Percentiles rank a stretch among this genome's conserved stretches.
Conservation (phyloP, 2,113 vertebrate species). For the Marcusenius ussheri region DNA sequence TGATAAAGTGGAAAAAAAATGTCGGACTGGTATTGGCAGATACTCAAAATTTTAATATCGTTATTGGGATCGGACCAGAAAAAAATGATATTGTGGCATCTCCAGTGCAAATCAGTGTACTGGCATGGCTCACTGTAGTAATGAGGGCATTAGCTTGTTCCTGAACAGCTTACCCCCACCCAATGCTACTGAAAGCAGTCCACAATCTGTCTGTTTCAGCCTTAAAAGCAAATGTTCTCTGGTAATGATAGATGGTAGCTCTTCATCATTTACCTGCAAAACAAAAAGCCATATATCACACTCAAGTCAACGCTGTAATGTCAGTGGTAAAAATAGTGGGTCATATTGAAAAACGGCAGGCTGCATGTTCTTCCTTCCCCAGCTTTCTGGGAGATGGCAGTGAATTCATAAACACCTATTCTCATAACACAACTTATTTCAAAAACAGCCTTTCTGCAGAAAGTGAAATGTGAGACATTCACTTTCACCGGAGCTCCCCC, state of each 20-base stretch:
- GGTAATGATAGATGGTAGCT: background rate
- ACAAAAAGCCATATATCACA: background rate
- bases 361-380: background rate
- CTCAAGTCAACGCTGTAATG: background rate
- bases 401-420: background rate
- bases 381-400: background rate
- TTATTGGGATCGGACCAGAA: background rate
- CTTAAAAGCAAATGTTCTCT: background rate
- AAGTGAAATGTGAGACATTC: background rate
- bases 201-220: background rate
- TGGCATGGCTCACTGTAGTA: background rate
- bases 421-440: background rate
- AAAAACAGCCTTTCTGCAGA: background rate
- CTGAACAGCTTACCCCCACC: background rate
- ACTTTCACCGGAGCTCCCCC: background rate
- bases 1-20: background rate
- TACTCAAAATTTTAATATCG: background rate
- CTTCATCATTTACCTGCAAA: background rate
- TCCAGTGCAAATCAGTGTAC: background rate
- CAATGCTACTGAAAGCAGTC: background rate
- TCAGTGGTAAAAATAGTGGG: background rate
- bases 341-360: background rate
- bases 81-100: background rate
- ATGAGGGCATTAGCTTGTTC: background rate
- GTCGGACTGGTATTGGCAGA: background rate